Conservation (phyloP, 2,113 vertebrate genomes). For the Ictalurus furcatus region DNA sequence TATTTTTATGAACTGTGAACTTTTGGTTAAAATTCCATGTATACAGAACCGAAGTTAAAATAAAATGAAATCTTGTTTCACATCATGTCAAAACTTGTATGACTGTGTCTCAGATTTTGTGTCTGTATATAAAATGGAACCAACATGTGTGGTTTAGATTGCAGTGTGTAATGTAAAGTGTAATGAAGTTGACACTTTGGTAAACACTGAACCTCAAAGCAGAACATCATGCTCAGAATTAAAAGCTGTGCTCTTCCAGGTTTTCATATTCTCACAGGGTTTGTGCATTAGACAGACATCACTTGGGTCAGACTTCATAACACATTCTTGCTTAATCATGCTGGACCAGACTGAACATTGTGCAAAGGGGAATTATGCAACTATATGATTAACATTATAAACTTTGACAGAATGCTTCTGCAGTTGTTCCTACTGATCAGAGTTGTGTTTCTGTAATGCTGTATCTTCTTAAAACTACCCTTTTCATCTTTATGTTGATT, state of each 20-base stretch:
- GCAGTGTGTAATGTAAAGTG: not conserved
- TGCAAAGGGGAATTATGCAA: constrained; percentile 29
- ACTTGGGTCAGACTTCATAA: not conserved
- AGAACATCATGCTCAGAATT: not conserved
- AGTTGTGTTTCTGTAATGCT: not conserved
- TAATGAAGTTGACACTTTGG: not conserved
- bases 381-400: constrained; percentile 23
- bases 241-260: not conserved
- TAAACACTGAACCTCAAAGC: not conserved
- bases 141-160: not conserved
- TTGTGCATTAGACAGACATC: constrained; percentile 3
- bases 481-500: not conserved
- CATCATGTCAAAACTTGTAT: not conserved
- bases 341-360: not conserved
- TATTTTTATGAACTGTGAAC: not conserved
- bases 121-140: not conserved
- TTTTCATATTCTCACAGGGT: not conserved
- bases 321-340: constrained; percentile 23
- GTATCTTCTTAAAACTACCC: not conserved
- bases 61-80: not conserved
- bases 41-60: not conserved
- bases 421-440: not conserved
- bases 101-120: not conserved
- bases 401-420: not conserved
- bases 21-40: not conserved